Base-by-base conservation (phyloP, 2,797 vertebrate genomes). In the Sebastes iracundus region DNA sequence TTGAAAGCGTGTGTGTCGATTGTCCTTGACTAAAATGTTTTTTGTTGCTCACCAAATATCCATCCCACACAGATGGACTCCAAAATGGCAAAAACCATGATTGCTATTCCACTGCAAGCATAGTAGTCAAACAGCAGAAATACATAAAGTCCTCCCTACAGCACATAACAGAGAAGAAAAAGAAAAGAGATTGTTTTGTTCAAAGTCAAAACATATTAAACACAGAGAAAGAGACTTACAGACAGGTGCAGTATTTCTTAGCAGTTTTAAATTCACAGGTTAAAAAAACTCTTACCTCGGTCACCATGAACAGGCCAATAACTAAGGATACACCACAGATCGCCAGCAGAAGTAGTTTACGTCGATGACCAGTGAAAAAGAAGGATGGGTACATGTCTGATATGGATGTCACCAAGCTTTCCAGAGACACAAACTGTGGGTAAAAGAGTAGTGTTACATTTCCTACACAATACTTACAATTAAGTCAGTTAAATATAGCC, bases 401-500 rank as follows among this genome's bases (percentile, higher is more conserved):
- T 70, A 97, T 92, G 33, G 97, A 94, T 1, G 97, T 98, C 73
- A 97, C 95, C 95, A 97, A 78, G 70, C 96, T 95, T 87, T 98
- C 97, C 77, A 82, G 95, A 96, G 67, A 97, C 95, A 7, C 77
- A 81, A 88, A 88, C 83, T 86, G 59, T 12, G 28, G 58, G n/a
- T 20, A 3, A 6, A 14, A 77, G 53, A 55, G 23, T 5, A 55
- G 10, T 55, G 10, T 55, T 55, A 55, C 22, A 12, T 55, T n/a
- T n/a, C n/a, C n/a, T n/a, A n/a, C n/a, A 38, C 7, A 3, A 38
- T 38, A 38, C 35, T 10, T 30, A 38, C 35, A 38, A 12, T 38
- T 8, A 35, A 35, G 25, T 25, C 25, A 25, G 25, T 25, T n/a
- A n/a, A n/a, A n/a, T n/a, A n/a, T n/a, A n/a, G n/a, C n/a, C n/a